Base-by-base conservation (phyloP, 2,797 vertebrate genomes). In the Fistularia commersonii region DNA sequence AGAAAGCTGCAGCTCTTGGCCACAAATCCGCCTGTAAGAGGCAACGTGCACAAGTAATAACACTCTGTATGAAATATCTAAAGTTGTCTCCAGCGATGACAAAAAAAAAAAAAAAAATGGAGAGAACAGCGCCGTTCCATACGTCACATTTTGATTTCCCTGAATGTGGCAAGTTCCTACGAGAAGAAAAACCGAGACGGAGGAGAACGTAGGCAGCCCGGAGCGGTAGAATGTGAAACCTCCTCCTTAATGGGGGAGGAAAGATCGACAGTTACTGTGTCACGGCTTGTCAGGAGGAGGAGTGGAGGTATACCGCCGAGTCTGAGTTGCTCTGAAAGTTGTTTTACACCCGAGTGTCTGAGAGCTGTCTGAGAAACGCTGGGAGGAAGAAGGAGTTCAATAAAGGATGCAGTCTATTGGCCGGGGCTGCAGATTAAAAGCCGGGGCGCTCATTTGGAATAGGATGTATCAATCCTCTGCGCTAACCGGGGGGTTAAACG, bases 211-310 rank as follows among this genome's bases (percentile, higher is more conserved):
- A 77, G 86, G 81, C 84, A 85, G 81, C 69, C 66, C 1, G 62
- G 36, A 77, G 77, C 68, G n/a, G 54, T 69, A 72, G 56, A 68
- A 76, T 83, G 81, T 82, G 74, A 81, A 84, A 77, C 66, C 76
- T 77, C 68, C 56, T 68, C 53, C 74, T 82, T 87, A 87, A 86
- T 85, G 74, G 85, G 77, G 67, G 66, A 77, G 79, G 79, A 79
- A 76, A 83, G 84, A 86, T 86, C 67, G 82, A 83, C 82, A 84
- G 84, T 83, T 84, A 75, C 62, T 66, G 77, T 84, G 85, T 84
- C 82, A 79, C 81, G 73, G 64, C 80, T 80, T 76, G 84, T 85
- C 84, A 83, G 79, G 40, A 54, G 67, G 62, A 67, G 49, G 61
- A 83, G 80, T 66, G 69, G 73, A 76, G 74, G 65, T 70, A 58